phyloP scores from a whole-genome alignment of 30 jellyfish, hydroid and myxozoan species.

The Catostylus mosaicus region DNA sequence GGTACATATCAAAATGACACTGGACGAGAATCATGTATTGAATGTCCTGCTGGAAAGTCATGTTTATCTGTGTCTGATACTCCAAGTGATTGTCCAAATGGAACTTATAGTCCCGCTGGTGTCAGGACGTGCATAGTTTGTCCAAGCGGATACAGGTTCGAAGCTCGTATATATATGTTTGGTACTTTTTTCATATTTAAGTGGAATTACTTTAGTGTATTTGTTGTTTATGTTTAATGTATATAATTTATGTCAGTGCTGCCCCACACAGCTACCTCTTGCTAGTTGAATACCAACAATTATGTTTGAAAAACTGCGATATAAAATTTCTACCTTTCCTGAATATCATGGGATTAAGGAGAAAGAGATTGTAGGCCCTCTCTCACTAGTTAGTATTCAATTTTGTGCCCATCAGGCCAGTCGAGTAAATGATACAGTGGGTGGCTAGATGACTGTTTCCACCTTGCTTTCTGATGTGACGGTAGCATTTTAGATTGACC shows the following conservation, averaged over 20 bases:
- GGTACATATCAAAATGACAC: conserved; percentile 92
- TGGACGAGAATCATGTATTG: conserved; percentile 64
- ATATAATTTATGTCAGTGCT: background rate
- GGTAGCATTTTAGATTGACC: too few species aligned
- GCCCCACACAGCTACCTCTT: background rate
- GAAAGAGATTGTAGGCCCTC: too few species aligned
- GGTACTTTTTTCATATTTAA: background rate
- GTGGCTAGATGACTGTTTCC: too few species aligned
- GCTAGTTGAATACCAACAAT: too few species aligned
- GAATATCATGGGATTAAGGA: too few species aligned
- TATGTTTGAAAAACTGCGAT: too few species aligned
- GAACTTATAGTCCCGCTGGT: conserved; percentile 77
- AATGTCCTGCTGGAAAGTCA: conserved; percentile 88
- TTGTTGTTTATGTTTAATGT: background rate
- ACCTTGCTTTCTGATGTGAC: too few species aligned
- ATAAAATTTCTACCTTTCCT: too few species aligned
- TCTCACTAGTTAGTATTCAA: too few species aligned
- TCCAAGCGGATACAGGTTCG: conserved; percentile 84
- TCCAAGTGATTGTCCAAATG: conserved; percentile 79
- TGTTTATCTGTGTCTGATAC: conserved; percentile 58
- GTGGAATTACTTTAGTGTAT: background rate
- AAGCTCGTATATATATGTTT: too few species aligned
- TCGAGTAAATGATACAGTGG: too few species aligned
- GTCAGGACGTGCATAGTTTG: conserved; percentile 69
- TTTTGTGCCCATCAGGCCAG: too few species aligned